These are phyloP conservation scores for Parapristionchus giblindavisi DNA, from an alignment of 2,888 invertebrate genomes.

Conservation along the genomic window DNA sequence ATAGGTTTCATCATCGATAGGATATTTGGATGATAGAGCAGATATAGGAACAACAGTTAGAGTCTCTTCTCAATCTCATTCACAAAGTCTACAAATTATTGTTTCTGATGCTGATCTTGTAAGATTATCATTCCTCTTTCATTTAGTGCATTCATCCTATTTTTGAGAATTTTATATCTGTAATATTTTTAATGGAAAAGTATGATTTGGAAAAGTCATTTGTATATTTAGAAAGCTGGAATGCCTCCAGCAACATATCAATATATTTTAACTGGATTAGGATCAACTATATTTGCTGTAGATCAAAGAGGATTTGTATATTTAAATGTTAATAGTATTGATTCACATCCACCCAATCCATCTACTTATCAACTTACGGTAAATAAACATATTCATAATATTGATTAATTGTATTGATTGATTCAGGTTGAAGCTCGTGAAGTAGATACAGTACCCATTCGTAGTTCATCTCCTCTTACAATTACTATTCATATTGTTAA, in stretches of 20 bases:
- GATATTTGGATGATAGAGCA: conserved; percentile 65
- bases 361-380: conserved; percentile 66
- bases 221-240: conserved; percentile 66
- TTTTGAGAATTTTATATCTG: neutral
- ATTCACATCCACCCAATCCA: conserved; percentile 66
- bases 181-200: no score
- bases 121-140: conserved; percentile 8
- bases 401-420: neutral
- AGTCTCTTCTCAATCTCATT: conserved; percentile 56
- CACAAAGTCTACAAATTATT: conserved; percentile 66
- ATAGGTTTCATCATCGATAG: conserved; percentile 65
- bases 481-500: conserved; percentile 68
- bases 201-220: neutral
- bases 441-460: conserved; percentile 66
- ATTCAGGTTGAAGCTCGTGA: conserved; percentile 67
- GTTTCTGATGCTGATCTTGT: conserved; percentile 69
- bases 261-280: conserved; percentile 68
- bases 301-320: conserved; percentile 69
- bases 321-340: conserved; percentile 64
- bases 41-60: conserved; percentile 67
- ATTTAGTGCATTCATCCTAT: neutral
- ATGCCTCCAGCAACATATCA: conserved; percentile 70
- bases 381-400: neutral
- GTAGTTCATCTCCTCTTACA: conserved; percentile 63
- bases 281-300: conserved; percentile 69